Conservation (phyloP, 2,888 invertebrate species). For the Entomobrya multifasciata region DNA sequence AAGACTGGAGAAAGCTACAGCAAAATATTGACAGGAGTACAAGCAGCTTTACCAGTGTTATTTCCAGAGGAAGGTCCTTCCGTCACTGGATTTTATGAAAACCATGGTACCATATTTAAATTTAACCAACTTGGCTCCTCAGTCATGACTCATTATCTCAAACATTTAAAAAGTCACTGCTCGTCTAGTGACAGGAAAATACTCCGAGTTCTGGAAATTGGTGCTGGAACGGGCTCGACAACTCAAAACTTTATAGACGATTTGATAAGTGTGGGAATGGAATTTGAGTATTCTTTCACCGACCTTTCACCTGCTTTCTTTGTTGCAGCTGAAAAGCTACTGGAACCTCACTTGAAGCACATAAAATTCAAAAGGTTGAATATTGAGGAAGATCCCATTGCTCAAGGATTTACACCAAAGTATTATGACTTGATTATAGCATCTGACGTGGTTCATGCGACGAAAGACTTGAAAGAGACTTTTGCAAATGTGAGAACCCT, state of each 20-base stretch:
- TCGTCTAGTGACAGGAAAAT: neutral
- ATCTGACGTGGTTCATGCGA: constrained; percentile 22
- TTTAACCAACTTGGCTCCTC: no score
- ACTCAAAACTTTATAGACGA: neutral
- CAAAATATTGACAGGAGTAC: neutral
- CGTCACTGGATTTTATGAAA: neutral
- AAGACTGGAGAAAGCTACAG: neutral
- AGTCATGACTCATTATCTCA: no score
- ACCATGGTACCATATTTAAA: neutral
- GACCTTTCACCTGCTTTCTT: constrained; percentile 50
- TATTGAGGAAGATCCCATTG: constrained; percentile 44
- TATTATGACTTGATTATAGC: constrained; percentile 20
- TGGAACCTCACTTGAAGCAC: neutral
- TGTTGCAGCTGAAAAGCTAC: constrained; percentile 4
- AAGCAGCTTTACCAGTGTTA: neutral
- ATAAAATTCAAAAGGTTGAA: constrained; percentile 17
- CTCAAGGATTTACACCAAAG: constrained; percentile 14
- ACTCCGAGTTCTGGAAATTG: constrained; percentile 1
- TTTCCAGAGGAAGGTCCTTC: neutral
- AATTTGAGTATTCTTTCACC: constrained; percentile 52
- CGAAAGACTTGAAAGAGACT: neutral
- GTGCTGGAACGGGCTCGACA: neutral
- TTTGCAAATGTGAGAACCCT: neutral
- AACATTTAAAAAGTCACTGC: neutral
- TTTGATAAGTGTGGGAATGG: neutral